phyloP scores from a whole-genome alignment of 2,113 vertebrate genomes.

The Pelmatolapia mariae region DNA sequence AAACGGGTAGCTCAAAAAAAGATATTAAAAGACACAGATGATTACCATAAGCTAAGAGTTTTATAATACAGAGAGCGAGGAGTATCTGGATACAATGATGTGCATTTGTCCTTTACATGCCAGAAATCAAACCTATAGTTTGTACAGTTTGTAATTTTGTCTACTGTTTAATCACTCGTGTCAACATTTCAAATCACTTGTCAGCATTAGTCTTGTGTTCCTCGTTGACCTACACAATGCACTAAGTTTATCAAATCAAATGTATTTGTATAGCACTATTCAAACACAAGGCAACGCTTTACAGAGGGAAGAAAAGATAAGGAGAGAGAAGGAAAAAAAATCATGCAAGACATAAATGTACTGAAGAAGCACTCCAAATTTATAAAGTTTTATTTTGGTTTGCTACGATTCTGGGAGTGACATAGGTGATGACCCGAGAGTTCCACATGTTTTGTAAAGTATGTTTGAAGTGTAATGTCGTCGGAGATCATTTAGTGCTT shows the following conservation, averaged over 20 bases:
- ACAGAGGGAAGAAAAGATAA: rapidly evolving
- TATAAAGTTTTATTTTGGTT: background rate
- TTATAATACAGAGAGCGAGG: rapidly evolving
- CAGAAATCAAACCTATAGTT: background rate
- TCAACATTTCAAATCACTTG: background rate
- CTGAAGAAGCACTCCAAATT: background rate
- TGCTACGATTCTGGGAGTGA: background rate
- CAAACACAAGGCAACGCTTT: background rate
- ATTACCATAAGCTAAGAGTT: background rate
- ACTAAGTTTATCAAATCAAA: background rate
- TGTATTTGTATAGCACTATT: background rate
- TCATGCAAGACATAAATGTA: background rate
- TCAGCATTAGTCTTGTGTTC: background rate
- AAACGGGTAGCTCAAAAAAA: background rate
- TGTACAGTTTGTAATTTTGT: background rate
- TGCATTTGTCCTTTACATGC: background rate
- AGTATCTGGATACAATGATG: background rate
- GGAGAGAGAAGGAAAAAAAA: background rate
- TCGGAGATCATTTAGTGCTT: background rate
- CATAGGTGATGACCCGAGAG: rapidly evolving
- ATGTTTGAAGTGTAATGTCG: background rate
- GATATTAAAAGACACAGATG: background rate
- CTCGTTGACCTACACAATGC: background rate
- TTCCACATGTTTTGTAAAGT: background rate
- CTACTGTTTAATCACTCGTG: background rate